Percentiles rank a stretch among this genome's conserved stretches.
Evolutionary conservation across 2,797 vertebrate genomes (phyloP).

Genomic region (Sebastes trivittatus): DNA sequence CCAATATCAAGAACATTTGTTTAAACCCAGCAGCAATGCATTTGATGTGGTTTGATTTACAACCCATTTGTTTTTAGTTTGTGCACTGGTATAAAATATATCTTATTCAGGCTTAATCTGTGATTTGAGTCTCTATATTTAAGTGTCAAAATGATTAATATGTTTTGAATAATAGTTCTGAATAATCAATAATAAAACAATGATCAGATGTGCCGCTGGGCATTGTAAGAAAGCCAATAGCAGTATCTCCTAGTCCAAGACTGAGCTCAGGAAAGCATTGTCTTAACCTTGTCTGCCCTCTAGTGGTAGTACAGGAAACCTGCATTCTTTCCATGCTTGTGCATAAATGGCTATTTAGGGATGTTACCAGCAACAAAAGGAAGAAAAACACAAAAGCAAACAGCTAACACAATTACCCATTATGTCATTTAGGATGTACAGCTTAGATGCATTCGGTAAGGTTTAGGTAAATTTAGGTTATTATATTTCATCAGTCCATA

Average conservation of each 20-base stretch:
- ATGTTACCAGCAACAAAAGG: background rate
- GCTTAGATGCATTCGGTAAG: background rate
- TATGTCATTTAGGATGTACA: background rate
- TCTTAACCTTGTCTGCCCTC: conserved; percentile 48
- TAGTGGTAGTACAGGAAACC: conserved; percentile 43
- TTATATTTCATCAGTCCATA: background rate
- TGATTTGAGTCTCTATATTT: background rate
- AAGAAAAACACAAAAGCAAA: background rate
- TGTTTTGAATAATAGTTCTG: background rate
- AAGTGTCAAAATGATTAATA: background rate
- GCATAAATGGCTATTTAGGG: background rate
- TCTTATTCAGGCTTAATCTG: background rate
- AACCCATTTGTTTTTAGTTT: background rate
- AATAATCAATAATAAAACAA: background rate
- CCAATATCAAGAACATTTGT: background rate
- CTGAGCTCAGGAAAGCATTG: background rate
- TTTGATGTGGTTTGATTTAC: background rate
- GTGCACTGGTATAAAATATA: background rate
- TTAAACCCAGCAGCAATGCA: background rate
- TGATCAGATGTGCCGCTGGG: background rate
- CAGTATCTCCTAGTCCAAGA: background rate
- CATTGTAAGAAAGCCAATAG: background rate
- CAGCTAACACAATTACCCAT: background rate
- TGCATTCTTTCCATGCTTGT: background rate
- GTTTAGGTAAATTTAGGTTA: background rate